These are phyloP conservation scores for Agapornis roseicollis DNA, from an alignment of 2,113 vertebrate genomes.

Conservation along the genomic window DNA sequence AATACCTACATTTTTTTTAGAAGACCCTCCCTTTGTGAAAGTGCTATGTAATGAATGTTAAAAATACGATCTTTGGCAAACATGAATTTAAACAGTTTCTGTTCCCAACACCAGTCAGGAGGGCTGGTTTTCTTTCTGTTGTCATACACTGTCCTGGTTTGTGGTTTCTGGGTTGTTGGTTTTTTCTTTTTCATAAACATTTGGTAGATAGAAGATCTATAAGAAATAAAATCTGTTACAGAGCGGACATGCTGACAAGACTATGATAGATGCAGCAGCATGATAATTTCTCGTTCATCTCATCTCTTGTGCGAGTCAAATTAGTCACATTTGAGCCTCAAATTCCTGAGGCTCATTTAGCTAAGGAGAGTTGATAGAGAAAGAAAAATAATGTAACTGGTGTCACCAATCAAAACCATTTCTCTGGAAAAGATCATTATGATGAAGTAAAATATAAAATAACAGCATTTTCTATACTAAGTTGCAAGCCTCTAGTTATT, in stretches of 20 bases:
- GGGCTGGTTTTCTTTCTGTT: neutral
- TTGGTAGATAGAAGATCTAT: neutral
- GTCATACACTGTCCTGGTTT: neutral
- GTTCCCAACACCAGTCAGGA: neutral
- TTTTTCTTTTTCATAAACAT: neutral
- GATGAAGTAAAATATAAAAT: slow-evolving; percentile 19
- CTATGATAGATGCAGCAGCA: neutral
- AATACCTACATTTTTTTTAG: neutral
- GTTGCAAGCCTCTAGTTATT: slow-evolving; percentile 39
- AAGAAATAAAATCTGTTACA: neutral
- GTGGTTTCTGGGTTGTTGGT: neutral
- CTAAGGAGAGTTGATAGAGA: neutral
- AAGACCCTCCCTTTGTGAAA: neutral
- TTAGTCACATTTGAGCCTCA: neutral
- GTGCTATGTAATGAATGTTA: neutral
- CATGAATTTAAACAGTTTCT: neutral
- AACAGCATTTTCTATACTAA: neutral
- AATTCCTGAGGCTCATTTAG: neutral
- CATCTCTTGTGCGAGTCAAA: neutral
- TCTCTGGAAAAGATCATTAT: neutral
- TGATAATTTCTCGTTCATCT: neutral
- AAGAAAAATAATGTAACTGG: neutral
- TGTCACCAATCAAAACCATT: slow-evolving; percentile 1
- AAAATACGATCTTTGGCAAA: neutral
- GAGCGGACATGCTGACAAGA: neutral